Base-by-base conservation (phyloP, 2,113 vertebrate species). In the Atrichornis clamosus region DNA sequence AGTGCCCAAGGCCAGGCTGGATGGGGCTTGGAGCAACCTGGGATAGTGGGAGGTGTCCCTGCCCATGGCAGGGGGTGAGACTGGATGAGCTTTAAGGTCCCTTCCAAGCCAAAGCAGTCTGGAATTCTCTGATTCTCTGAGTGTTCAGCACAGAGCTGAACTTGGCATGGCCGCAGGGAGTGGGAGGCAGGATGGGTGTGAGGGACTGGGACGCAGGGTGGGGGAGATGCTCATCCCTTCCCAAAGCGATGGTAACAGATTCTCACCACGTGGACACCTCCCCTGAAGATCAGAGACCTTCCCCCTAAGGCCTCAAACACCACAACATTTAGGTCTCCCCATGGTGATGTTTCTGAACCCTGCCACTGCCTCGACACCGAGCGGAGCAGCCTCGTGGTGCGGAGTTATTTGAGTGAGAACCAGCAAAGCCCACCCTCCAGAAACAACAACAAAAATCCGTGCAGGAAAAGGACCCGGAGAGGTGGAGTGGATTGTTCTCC, bases 331-430 rank as follows among this genome's bases (percentile, higher is more conserved):
- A 14, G 18, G 26, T 15, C 15, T 30, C 56, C 2, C 58, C 2
- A 0, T 0, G 28, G 5, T 1, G 58, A 7, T 22, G 35, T 2
- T 37, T 19, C 41, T 8, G 7, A 33, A 8, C 3, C 37, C 60
- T 8, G 23, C 1, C 5, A 7, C 0, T 5, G 35, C 59, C 53
- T 3, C 2, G 7, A 7, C 0, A 1, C 63, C 0, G 13, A 46
- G 18, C 8, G 0, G 10, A 37, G 24, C 23, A 1, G 15, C 46
- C 58, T 1, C 1, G 6, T 3, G 0, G 0, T 3, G 9, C 0
- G 0, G 46, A 1, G 32, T 0, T 16, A 11, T 6, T 9, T 2
- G 14, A 22, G 39, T 0, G 33, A 55, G 56, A 22, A 6, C 1
- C 37, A 7, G 27, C 63, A 5, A 16, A 22, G 18, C 14, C n/a